A percentile compares a stretch with the other conserved stretches of the same genome.
phyloP scores from a whole-genome alignment of 2,888 invertebrate species.

The Agonum fuliginosum region DNA sequence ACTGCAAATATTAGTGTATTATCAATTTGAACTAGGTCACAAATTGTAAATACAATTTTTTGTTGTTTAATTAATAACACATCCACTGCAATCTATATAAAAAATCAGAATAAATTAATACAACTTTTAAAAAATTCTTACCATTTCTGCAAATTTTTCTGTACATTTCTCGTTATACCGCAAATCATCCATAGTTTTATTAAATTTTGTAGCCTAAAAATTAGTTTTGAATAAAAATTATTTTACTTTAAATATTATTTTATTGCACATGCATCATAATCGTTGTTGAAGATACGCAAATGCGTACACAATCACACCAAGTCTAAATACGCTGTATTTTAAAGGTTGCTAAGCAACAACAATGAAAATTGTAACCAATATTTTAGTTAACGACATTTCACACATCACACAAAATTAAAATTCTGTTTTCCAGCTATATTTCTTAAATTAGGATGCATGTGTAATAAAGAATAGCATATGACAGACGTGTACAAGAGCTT shows the following conservation, averaged over 20 bases:
- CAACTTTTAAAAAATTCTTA: background rate
- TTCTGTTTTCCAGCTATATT: no score
- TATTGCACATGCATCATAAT: background rate
- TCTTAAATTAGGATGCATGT: no score
- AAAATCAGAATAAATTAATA: background rate
- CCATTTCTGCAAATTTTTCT: slow-evolving; percentile 1
- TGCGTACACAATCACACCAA: no score
- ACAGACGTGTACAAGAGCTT: no score
- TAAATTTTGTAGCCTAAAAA: slow-evolving; percentile 7
- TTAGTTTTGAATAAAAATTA: background rate
- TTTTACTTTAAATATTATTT: no score
- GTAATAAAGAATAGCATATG: no score
- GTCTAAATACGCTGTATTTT: no score
- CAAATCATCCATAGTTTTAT: background rate
- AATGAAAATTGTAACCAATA: no score
- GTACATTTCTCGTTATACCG: background rate
- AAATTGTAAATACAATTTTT: background rate
- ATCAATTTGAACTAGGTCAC: background rate
- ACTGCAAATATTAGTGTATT: background rate
- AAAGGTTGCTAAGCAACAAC: no score
- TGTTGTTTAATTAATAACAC: slow-evolving; percentile 13
- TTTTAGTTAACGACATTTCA: no score
- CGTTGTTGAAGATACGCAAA: no score
- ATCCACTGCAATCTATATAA: background rate
- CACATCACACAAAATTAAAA: no score